Base-by-base conservation (phyloP, 2,113 vertebrate genomes). In the Hucho hucho region DNA sequence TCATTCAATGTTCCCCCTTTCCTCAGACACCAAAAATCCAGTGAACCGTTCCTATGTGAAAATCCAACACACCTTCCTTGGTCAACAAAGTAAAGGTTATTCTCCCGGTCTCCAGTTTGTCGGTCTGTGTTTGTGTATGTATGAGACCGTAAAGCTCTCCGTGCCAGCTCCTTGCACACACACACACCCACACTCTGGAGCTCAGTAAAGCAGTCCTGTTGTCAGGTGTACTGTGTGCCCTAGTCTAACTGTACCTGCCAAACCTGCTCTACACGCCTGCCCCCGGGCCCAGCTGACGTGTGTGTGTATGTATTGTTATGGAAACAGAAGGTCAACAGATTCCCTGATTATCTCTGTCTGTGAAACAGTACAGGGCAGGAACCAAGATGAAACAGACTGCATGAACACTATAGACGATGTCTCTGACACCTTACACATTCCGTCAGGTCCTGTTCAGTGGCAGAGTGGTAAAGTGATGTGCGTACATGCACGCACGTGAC, bases 191-290 rank as follows among this genome's bases (percentile, higher is more conserved):
- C 75, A 78, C 70, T 78, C 26, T 20, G 18, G 64, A 68, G 26
- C 22, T 29, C 46, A 53, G 6, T 64, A n/a, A 53, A 29, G 76
- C 59, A 75, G 72, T 69, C 56, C 73, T 75, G 25, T 78, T 76
- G 82, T 84, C 83, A 84, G 83, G 81, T 79, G 81, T 81, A 80
- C 74, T 79, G 2, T 24, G 81, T 88, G 76, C 88, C 86, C 88
- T 88, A 84, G 83, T 78, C 81, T 75, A 75, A 18, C 12, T 49
- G 43, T 59, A 89, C 89, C 77, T 84, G 88, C 74, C 83, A 90
- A 93, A 93, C 93, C 84, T 78, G 90, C 90, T 93, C 80, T 75
- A 77, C 69, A 81, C 32, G 12, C 72, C 87, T 87, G 83, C 84
- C 69, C 78, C 83, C 1, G 2, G 13, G 28, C 53, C 13, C 67